These are phyloP conservation scores for Aepyceros melampus DNA, from an alignment of 2,113 vertebrate species.

Conservation along the genomic window DNA sequence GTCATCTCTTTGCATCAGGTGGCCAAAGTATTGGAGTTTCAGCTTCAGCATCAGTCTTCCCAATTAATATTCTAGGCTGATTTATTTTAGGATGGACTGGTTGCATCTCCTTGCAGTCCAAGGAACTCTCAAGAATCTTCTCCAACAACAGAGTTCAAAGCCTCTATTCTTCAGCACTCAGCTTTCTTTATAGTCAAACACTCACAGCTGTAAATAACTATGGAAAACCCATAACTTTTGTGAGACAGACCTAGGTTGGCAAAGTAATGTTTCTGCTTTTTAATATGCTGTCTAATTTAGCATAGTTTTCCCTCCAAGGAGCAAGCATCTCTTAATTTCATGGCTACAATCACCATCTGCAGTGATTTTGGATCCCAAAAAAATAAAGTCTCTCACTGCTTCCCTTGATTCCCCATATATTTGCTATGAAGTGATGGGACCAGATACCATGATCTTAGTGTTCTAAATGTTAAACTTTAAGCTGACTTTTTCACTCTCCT, in stretches of 20 bases:
- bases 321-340: not conserved
- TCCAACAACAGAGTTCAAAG: not conserved
- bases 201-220: not conserved
- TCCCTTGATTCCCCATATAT: not conserved
- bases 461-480: not conserved
- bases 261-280: not conserved
- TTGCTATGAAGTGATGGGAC: not conserved
- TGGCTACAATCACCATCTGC: not conserved
- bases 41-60: not conserved
- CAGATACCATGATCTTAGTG: not conserved
- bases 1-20: not conserved
- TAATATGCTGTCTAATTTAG: not conserved
- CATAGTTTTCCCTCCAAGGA: not conserved
- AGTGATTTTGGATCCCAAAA: fast-evolving
- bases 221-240: not conserved
- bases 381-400: not conserved
- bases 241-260: not conserved
- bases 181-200: not conserved
- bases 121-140: not conserved
- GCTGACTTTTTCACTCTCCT: not conserved
- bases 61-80: not conserved
- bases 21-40: not conserved
- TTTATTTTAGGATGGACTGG: not conserved
- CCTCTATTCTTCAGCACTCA: not conserved
- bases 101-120: not conserved